phyloP scores from a whole-genome alignment of 2,113 vertebrate genomes.

The Zapornia atra region DNA sequence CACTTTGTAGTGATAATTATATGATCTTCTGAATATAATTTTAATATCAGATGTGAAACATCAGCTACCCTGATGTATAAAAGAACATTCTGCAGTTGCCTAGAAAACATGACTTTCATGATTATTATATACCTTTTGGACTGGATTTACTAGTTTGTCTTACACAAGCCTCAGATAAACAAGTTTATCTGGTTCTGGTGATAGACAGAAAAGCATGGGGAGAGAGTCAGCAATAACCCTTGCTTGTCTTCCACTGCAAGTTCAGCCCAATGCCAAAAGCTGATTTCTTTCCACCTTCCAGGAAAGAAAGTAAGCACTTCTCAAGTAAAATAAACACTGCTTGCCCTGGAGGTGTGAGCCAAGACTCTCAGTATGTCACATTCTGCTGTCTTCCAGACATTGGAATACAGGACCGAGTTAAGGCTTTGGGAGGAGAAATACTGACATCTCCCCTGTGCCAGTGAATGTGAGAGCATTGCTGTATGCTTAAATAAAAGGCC shows the following conservation, averaged over 20 bases:
- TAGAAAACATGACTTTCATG: slow-evolving; percentile 43
- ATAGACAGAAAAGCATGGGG: slow-evolving; percentile 8
- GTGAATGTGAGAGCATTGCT: neutral
- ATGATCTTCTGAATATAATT: slow-evolving; percentile 37
- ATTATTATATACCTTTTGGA: slow-evolving; percentile 35
- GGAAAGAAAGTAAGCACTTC: neutral
- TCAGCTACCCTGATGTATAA: slow-evolving; percentile 36
- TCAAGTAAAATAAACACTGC: neutral
- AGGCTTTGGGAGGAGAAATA: neutral
- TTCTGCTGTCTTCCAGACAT: neutral
- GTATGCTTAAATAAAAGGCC: neutral
- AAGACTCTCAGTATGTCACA: neutral
- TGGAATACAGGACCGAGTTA: neutral
- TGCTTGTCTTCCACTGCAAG: neutral
- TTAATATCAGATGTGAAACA: slow-evolving; percentile 56
- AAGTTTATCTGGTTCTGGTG: slow-evolving; percentile 60
- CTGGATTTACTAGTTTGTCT: slow-evolving; percentile 54
- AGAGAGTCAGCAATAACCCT: neutral
- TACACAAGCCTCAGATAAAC: slow-evolving; percentile 33
- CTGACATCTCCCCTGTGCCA: neutral
- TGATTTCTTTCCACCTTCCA: slow-evolving; percentile 31
- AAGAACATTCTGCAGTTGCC: slow-evolving; percentile 24
- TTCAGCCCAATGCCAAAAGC: neutral
- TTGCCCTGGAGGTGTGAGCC: neutral
- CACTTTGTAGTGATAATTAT: slow-evolving; percentile 67